Evolutionary conservation across 64 coral and sea anemone genomes (phyloP).

Genomic region (Exaiptasia diaphana): DNA sequence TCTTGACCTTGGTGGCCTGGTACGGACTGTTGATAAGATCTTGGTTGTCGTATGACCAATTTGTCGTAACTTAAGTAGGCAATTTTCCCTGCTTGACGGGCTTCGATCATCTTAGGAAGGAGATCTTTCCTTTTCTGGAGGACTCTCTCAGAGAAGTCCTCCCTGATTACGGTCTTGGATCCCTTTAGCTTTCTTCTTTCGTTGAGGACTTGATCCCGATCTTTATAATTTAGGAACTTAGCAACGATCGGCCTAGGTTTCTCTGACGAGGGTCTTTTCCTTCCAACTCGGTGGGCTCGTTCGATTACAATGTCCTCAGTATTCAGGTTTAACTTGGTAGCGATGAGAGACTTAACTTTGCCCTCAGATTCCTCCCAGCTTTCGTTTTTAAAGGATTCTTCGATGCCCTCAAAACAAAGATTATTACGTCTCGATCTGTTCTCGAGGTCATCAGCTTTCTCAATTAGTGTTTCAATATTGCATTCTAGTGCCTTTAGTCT

Average conservation of each 20-base stretch:
- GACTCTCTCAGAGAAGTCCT: background rate
- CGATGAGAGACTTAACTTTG: background rate
- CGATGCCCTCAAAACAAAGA: background rate
- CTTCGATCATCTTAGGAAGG: background rate
- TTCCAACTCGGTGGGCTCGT: slow-evolving; percentile 17
- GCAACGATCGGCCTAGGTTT: slow-evolving; percentile 12
- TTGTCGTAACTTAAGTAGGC: background rate
- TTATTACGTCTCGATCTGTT: slow-evolving; percentile 11
- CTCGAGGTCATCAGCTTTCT: slow-evolving; percentile 1
- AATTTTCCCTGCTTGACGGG: background rate
- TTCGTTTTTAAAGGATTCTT: background rate
- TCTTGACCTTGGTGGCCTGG: no score
- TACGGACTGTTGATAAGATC: no score
- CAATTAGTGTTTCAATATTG: background rate
- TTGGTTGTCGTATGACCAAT: background rate
- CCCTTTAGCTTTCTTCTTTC: background rate
- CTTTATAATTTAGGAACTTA: background rate
- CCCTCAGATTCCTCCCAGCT: slow-evolving; percentile 12
- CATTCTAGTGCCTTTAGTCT: background rate
- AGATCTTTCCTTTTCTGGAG: background rate
- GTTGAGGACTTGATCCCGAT: background rate
- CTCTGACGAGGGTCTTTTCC: background rate
- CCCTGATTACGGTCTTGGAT: background rate
- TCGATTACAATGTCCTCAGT: slow-evolving; percentile 4
- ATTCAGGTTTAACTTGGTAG: background rate